Conservation (phyloP, 2,888 invertebrate genomes). For the Polietes domitor region DNA sequence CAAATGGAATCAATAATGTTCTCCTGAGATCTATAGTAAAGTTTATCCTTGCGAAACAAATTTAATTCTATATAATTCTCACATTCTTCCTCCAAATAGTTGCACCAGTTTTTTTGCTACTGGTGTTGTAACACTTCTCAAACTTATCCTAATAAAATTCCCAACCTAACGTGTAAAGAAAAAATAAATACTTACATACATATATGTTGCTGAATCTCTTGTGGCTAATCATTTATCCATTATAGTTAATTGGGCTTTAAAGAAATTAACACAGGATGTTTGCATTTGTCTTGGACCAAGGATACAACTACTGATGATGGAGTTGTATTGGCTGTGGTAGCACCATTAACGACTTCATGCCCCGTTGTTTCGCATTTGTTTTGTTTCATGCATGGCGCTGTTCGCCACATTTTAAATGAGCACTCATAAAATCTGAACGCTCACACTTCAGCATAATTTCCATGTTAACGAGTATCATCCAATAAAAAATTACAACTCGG, state of each 20-base stretch:
- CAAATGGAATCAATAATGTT: no score
- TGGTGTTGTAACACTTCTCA: not conserved
- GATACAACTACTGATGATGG: not conserved
- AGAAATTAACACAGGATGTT: conserved; percentile 51
- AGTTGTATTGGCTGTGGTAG: conserved; percentile 8
- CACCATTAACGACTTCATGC: conserved; percentile 17
- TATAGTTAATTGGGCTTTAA: conserved; percentile 46
- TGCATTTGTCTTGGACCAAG: not conserved
- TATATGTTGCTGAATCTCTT: not conserved
- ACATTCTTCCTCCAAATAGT: no score
- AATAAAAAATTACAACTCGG: conserved; percentile 43
- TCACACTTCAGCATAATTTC: conserved; percentile 52
- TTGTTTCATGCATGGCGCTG: not conserved
- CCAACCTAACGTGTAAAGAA: not conserved
- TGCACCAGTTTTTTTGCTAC: no score
- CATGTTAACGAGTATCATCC: conserved; percentile 50
- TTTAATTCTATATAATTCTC: no score
- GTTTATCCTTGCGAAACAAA: no score
- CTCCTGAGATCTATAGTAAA: no score
- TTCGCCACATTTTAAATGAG: conserved; percentile 38
- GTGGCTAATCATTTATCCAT: conserved; percentile 32
- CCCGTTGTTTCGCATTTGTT: not conserved
- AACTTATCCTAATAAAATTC: not conserved
- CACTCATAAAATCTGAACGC: conserved; percentile 54
- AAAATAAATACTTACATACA: no score